A percentile compares a stretch with the other conserved stretches of the same genome.
Conservation (phyloP, 2,113 vertebrate genomes). For the Pontoporia blainvillei region DNA sequence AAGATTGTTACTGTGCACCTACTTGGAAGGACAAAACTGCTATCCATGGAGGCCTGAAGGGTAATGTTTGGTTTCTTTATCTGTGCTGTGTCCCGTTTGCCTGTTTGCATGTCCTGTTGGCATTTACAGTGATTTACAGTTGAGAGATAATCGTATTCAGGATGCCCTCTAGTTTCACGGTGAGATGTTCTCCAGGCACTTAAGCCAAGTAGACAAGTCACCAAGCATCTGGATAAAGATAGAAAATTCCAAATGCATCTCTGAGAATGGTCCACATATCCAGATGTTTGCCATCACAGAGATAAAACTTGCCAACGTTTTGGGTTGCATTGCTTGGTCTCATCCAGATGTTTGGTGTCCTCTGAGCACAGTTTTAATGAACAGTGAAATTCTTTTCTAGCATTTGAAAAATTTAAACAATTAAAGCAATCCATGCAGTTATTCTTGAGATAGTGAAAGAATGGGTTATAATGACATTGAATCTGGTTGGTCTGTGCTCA, state of each 20-base stretch:
- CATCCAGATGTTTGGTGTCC: constrained; percentile 66
- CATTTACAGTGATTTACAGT: not conserved
- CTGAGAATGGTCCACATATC: not conserved
- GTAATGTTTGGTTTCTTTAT: constrained; percentile 71
- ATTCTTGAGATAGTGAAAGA: not conserved
- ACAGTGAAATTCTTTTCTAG: constrained; percentile 64
- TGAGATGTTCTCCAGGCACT: not conserved
- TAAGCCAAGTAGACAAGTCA: not conserved
- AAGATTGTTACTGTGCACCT: constrained; percentile 71
- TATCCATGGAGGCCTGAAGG: constrained; percentile 79
- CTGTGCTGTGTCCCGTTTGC: not conserved
- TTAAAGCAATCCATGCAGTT: constrained; percentile 30
- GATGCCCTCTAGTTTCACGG: not conserved
- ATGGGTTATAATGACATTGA: not conserved
- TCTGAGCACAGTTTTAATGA: constrained; percentile 51
- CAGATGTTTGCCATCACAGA: constrained; percentile 60
- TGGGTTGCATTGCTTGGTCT: not conserved
- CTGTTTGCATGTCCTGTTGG: not conserved
- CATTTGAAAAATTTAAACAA: constrained; percentile 60
- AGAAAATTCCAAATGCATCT: constrained; percentile 49
- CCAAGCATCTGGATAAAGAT: constrained; percentile 69
- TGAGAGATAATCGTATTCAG: not conserved
- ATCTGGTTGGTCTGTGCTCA: constrained; percentile 12
- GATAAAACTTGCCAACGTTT: constrained; percentile 56
- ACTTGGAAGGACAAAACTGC: constrained; percentile 67